Evolutionary conservation across 2,797 vertebrate genomes (phyloP).

Genomic region (Acanthornis magna): DNA sequence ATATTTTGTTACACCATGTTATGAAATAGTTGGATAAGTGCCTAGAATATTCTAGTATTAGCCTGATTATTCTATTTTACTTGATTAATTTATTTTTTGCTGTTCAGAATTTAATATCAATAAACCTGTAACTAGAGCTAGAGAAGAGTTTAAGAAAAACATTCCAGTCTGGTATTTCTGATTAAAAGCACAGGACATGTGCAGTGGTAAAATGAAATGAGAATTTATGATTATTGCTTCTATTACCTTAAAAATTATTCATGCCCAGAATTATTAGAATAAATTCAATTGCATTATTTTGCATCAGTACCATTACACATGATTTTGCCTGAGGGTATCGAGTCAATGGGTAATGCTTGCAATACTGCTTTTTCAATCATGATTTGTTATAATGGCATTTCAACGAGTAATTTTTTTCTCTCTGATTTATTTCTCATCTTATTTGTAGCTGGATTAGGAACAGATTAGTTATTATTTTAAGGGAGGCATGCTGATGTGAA

Average conservation of each 20-base stretch:
- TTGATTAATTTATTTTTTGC: background rate
- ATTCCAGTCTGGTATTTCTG: background rate
- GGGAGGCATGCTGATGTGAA: background rate
- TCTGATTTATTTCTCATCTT: constrained; percentile 58
- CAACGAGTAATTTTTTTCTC: constrained; percentile 7
- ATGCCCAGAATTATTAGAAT: constrained; percentile 51
- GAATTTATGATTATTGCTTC: constrained; percentile 17
- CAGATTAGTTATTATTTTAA: constrained; percentile 59
- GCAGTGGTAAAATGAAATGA: constrained; percentile 30
- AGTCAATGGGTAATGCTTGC: constrained; percentile 20
- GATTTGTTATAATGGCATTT: constrained; percentile 60
- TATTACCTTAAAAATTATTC: constrained; percentile 49
- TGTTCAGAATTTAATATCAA: background rate
- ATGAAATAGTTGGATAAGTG: background rate
- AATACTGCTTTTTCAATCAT: constrained; percentile 57
- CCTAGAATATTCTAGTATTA: background rate
- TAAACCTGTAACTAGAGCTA: background rate
- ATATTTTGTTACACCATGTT: background rate
- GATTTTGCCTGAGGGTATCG: constrained; percentile 58
- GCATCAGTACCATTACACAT: constrained; percentile 30
- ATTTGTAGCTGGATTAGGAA: constrained; percentile 57
- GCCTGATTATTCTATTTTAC: background rate
- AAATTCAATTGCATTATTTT: constrained; percentile 55
- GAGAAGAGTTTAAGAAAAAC: background rate
- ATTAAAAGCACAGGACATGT: constrained; percentile 6